A percentile compares a stretch with the other conserved stretches of the same genome.
Evolutionary conservation across 1,140 invertebrate species (phyloP).

Genomic region (Neodiprion pinetum): DNA sequence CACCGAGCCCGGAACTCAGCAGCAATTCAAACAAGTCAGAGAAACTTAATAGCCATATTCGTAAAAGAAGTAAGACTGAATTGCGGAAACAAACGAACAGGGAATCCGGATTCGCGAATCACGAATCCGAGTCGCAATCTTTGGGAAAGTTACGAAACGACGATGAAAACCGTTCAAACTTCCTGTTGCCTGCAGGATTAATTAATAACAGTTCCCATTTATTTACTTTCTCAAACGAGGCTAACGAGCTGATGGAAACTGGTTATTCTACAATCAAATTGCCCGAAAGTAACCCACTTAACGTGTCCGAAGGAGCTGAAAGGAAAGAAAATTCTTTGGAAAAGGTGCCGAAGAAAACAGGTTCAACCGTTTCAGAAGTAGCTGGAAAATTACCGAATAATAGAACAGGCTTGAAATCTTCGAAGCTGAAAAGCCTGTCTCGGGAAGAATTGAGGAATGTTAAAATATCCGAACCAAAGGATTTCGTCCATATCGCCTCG

Average conservation of each 20-base stretch:
- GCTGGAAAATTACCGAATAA: not conserved
- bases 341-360: conserved; percentile 20
- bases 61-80: conserved; percentile 1
- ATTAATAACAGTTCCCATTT: too few species aligned
- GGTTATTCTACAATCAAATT: not conserved
- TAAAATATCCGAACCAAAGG: conserved; percentile 48
- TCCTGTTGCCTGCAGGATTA: too few species aligned
- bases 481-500: conserved; percentile 55
- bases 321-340: not conserved
- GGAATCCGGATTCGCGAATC: not conserved
- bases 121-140: not conserved
- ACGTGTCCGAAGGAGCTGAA: conserved; percentile 24
- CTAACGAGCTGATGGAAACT: not conserved
- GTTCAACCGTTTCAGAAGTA: not conserved
- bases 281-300: conserved; percentile 11
- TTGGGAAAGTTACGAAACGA: not conserved
- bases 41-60: not conserved
- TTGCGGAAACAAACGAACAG: not conserved
- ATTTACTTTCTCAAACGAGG: not conserved
- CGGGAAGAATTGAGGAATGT: conserved; percentile 39
- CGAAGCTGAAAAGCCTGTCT: conserved; percentile 28
- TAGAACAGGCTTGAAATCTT: not conserved
- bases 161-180: not conserved
- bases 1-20: not conserved
- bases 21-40: not conserved